Base-by-base conservation (phyloP, 2,113 vertebrate genomes). In the Buteo buteo region DNA sequence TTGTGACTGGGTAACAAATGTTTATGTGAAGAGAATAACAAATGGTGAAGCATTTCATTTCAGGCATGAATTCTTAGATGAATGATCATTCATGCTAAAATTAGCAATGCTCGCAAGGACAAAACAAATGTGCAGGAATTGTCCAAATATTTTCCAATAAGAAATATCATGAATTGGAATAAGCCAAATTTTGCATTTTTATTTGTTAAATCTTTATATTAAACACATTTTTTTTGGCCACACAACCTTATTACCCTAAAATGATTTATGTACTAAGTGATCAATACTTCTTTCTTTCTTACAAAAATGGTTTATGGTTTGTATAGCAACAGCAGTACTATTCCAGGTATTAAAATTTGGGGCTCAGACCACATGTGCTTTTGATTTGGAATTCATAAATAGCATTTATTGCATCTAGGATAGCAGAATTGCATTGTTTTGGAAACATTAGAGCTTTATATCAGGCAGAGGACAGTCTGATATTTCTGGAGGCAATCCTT, bases 41-140 rank as follows among this genome's bases (percentile, higher is more conserved):
- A 93, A 86, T 66, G 61, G 28, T 73, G 79, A 95, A 92, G 52
- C 25, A 66, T 74, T 93, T 86, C 10, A 72, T 89, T 94, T 93
- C 90, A 88, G 90, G 80, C 89, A 84, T 88, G 67, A 90, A 83
- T 94, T 88, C 67, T 80, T 70, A 90, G 34, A 71, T 71, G 83
- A 85, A 91, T 71, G 83, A 76, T 89, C 57, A 90, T 83, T 83
- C 3, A 1, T 58, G 85, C 73, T 79, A 93, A 93, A 94, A 96
- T 92, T 90, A 97, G 57, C 36, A 79, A 29, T 32, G 58, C 15
- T 76, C 22, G 62, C 42, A 38, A 57, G 49, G 36, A 71, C 49
- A 87, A 80, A 92, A 64, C 11, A 36, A 86, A 71, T 38, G 36
- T 26, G 13, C 61, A 61, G 19, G 5, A 40, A 28, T 54, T 91